Evolutionary conservation across 2,113 vertebrate genomes (phyloP).

Genomic region (Aythya baeri): DNA sequence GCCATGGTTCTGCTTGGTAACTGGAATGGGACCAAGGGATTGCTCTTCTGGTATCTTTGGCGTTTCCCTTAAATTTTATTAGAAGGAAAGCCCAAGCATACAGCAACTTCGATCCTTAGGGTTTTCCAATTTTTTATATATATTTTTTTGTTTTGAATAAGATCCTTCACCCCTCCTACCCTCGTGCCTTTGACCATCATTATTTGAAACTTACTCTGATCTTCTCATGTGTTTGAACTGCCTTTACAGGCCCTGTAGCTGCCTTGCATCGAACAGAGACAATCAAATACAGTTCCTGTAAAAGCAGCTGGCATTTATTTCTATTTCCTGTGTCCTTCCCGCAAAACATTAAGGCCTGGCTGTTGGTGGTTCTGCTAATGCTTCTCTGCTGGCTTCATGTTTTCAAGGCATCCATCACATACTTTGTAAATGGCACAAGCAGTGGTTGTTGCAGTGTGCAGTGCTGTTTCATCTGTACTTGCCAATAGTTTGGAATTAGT

Average conservation of each 20-base stretch:
- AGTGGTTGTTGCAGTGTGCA: neutral
- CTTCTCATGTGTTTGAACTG: neutral
- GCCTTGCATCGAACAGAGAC: neutral
- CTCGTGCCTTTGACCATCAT: fast-evolving
- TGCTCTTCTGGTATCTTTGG: neutral
- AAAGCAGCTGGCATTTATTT: neutral
- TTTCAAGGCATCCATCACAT: neutral
- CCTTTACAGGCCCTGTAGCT: neutral
- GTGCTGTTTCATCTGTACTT: neutral
- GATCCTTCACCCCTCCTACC: neutral
- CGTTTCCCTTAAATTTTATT: neutral
- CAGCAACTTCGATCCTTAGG: neutral
- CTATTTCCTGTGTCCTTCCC: neutral
- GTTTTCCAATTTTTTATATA: neutral
- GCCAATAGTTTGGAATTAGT: neutral
- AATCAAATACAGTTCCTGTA: neutral
- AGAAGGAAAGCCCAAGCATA: neutral
- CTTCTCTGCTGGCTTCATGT: neutral
- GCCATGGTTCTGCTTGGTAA: neutral
- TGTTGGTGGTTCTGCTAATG: neutral
- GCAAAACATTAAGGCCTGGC: neutral
- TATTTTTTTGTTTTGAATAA: neutral
- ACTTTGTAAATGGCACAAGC: fast-evolving
- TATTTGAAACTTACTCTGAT: neutral
- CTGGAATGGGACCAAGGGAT: neutral